A percentile compares a stretch with the other conserved stretches of the same genome.
Evolutionary conservation across 2,797 vertebrate genomes (phyloP).

Genomic region (Premnoplex brunnescens): DNA sequence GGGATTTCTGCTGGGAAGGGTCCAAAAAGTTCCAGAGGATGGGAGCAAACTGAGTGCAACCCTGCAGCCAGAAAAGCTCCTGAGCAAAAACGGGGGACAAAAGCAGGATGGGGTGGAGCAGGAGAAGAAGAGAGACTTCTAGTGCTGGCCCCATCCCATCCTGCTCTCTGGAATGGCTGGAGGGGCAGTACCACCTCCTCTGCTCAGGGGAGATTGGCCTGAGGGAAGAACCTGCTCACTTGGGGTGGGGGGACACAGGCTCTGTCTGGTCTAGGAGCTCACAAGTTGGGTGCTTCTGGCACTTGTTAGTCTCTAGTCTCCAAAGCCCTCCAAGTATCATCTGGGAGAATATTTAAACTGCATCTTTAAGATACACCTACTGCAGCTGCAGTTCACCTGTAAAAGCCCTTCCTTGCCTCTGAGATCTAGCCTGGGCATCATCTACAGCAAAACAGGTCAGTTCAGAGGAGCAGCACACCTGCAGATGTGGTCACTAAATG

Average conservation of each 20-base stretch:
- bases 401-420: neutral
- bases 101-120: rapidly evolving
- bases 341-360: neutral
- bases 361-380: neutral
- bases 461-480: neutral
- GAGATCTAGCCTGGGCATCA: neutral
- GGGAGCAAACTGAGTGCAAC: rapidly evolving
- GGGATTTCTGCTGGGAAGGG: neutral
- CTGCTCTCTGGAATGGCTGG: rapidly evolving
- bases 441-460: neutral
- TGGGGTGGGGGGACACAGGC: neutral
- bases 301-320: neutral
- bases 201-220: neutral
- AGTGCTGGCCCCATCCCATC: rapidly evolving
- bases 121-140: neutral
- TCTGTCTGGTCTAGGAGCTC: neutral
- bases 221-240: neutral
- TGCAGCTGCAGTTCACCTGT: neutral
- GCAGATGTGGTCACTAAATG: neutral
- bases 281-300: neutral
- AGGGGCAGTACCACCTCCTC: neutral
- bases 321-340: neutral
- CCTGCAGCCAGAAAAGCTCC: neutral
- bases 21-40: neutral
- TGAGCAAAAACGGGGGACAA: neutral